These are phyloP conservation scores for Tetragnatha versicolor DNA, from an alignment of 1,140 invertebrate genomes.

Conservation along the genomic window DNA sequence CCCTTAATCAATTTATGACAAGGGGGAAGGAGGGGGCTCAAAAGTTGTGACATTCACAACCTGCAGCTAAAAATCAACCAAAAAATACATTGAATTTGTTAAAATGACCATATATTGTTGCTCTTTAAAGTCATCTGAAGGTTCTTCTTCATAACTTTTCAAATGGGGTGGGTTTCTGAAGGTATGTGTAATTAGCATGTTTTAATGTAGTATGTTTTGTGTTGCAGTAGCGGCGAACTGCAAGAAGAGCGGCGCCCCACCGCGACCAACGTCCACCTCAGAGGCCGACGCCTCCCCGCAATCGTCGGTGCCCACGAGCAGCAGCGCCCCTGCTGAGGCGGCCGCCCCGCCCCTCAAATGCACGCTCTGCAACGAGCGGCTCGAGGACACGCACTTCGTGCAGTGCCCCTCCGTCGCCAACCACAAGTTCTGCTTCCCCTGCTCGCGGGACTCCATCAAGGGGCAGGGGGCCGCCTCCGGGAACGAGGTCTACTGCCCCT, in stretches of 20 bases:
- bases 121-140: too few relatives aligned
- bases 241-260: constrained; percentile 26
- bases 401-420: constrained; percentile 97
- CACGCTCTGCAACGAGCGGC: constrained; percentile 94
- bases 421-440: constrained; percentile 99
- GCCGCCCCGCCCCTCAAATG: constrained; percentile 75
- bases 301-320: constrained; percentile 18
- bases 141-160: too few relatives aligned
- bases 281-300: not conserved
- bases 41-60: too few relatives aligned
- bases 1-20: too few relatives aligned
- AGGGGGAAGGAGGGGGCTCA: too few relatives aligned
- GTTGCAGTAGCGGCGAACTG: too few relatives aligned
- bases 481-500: constrained; percentile 84
- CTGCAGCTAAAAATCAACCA: too few relatives aligned
- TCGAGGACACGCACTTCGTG: constrained; percentile 99
- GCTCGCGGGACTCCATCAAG: constrained; percentile 78
- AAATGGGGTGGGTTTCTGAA: too few relatives aligned
- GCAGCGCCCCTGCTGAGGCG: not conserved
- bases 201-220: not conserved
- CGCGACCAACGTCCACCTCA: not conserved
- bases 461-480: constrained; percentile 45
- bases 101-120: too few relatives aligned
- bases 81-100: too few relatives aligned
- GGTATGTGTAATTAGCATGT: not conserved